These are phyloP conservation scores for Cheiracanthium punctorium DNA, from an alignment of 2,888 invertebrate genomes.

Conservation along the genomic window DNA sequence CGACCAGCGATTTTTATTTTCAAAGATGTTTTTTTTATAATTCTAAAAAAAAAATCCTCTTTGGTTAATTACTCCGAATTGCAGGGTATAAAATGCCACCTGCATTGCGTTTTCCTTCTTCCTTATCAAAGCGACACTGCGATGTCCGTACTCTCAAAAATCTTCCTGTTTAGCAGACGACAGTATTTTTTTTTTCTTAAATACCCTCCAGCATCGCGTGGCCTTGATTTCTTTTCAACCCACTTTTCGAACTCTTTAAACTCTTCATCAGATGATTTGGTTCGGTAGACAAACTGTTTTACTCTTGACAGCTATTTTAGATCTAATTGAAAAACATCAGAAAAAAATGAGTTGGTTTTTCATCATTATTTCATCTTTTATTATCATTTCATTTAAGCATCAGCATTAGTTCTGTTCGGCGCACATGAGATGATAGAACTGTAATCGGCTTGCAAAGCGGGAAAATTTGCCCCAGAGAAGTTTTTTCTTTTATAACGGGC, in stretches of 20 bases:
- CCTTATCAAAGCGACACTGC: background rate
- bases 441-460: slow-evolving; percentile 1
- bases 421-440: background rate
- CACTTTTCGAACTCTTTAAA: slow-evolving; percentile 50
- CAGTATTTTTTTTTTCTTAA: slow-evolving; percentile 3
- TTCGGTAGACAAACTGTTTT: slow-evolving; percentile 27
- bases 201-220: slow-evolving; percentile 26
- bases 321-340: slow-evolving; percentile 5
- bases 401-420: background rate
- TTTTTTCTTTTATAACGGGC: background rate
- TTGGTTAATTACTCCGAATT: too few relatives aligned
- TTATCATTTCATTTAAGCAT: background rate
- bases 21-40: too few relatives aligned
- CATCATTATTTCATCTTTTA: background rate
- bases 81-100: background rate
- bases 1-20: too few relatives aligned
- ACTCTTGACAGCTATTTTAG: slow-evolving; percentile 23
- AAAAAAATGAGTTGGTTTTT: background rate
- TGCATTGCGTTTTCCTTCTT: background rate
- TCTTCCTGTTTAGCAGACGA: background rate
- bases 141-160: background rate
- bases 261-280: slow-evolving; percentile 29
- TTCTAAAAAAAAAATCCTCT: too few relatives aligned
- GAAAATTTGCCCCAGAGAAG: background rate
- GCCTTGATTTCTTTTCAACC: slow-evolving; percentile 55